phyloP scores from a whole-genome alignment of 2,797 vertebrate genomes.

The Australoheros facetus region DNA sequence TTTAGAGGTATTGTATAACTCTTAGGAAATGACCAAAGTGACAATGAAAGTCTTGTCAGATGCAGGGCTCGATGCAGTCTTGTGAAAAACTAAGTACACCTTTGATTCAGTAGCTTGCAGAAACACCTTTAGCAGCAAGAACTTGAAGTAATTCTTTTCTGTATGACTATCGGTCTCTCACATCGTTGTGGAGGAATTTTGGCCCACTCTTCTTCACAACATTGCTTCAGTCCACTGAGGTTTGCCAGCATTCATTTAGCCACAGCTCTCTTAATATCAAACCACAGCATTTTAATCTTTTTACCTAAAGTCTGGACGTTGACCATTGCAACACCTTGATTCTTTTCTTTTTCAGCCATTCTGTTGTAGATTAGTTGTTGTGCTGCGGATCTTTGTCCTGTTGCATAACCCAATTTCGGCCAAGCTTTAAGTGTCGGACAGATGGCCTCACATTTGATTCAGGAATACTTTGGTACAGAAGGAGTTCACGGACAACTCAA shows the following conservation, averaged over 20 bases:
- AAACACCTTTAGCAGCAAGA: not conserved
- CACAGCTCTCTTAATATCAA: not conserved
- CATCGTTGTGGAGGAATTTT: not conserved
- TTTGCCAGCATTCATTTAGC: not conserved
- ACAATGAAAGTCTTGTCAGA: not conserved
- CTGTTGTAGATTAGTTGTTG: not conserved
- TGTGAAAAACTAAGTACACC: not conserved
- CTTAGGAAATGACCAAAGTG: not conserved
- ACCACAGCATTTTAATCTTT: not conserved
- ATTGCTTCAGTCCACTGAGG: not conserved
- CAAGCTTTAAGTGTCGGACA: not conserved
- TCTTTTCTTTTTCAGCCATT: not conserved
- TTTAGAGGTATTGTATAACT: not conserved
- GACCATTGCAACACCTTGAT: not conserved
- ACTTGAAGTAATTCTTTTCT: too few relatives aligned
- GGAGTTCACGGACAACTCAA: not conserved
- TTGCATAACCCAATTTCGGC: not conserved
- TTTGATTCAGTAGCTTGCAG: not conserved
- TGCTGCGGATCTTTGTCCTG: not conserved
- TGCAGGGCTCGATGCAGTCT: not conserved
- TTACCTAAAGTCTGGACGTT: not conserved
- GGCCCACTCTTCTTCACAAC: not conserved
- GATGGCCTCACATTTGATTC: not conserved
- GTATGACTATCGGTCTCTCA: not conserved
- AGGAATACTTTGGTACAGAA: not conserved